These are phyloP conservation scores for Sylvilagus bachmani DNA, from an alignment of 2,113 vertebrate species.

Conservation along the genomic window DNA sequence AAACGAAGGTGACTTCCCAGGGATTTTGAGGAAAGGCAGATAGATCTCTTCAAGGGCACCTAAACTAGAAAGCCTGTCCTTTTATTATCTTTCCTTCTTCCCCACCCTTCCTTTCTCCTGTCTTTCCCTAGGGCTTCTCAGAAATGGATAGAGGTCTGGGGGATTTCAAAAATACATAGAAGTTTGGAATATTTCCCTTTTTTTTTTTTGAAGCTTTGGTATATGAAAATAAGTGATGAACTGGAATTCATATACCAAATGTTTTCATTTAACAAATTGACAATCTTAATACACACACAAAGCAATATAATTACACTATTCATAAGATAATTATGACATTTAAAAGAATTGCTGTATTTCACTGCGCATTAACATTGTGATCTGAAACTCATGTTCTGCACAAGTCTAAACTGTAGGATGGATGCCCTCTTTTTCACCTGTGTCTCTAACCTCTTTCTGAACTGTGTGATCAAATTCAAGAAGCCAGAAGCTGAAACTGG, in stretches of 20 bases:
- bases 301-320: slow-evolving; percentile 63
- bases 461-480: not conserved
- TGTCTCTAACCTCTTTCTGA: not conserved
- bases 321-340: slow-evolving; percentile 57
- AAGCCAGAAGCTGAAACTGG: not conserved
- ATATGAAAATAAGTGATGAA: slow-evolving; percentile 56
- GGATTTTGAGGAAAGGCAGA: not conserved
- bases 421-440: not conserved
- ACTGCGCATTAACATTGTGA: slow-evolving; percentile 2
- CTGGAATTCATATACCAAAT: not conserved
- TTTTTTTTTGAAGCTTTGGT: not conserved
- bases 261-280: slow-evolving; percentile 53
- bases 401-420: not conserved
- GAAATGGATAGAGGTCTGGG: not conserved
- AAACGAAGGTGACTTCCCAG: not conserved
- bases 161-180: not conserved
- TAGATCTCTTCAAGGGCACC: not conserved
- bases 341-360: slow-evolving; percentile 44
- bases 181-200: not conserved
- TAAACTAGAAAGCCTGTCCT: not conserved
- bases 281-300: slow-evolving; percentile 18
- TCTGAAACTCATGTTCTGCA: not conserved
- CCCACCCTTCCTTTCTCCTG: not conserved
- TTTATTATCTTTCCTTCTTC: not conserved
- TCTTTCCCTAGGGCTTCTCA: not conserved